Conservation (phyloP, 1,140 invertebrate genomes). For the Tetramorium alpestre region DNA sequence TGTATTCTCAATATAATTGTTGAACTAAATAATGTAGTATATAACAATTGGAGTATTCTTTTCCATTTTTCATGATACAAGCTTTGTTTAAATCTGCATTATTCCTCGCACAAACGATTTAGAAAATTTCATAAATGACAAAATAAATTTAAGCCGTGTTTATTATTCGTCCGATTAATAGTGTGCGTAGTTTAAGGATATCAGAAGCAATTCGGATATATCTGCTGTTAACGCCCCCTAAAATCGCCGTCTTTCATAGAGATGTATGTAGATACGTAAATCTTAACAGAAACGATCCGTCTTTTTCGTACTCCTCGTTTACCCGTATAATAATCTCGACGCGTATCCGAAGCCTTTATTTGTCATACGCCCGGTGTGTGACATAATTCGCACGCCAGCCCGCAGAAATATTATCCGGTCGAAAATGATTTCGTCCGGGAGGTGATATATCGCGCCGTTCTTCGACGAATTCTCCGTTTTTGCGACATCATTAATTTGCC, state of each 20-base stretch:
- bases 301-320: constrained; percentile 20
- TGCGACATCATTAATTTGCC: constrained; percentile 68
- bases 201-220: neutral
- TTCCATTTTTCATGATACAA: neutral
- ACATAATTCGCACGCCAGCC: constrained; percentile 35
- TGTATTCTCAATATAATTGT: neutral
- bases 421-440: constrained; percentile 63
- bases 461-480: constrained; percentile 29
- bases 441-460: constrained; percentile 64
- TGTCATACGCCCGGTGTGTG: constrained; percentile 29
- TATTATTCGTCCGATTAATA: neutral
- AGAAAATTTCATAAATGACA: neutral
- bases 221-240: neutral
- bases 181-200: neutral
- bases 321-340: constrained; percentile 42
- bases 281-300: constrained; percentile 34
- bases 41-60: neutral
- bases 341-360: constrained; percentile 37
- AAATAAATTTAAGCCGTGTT: neutral
- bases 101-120: neutral
- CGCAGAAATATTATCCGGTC: constrained; percentile 62
- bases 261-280: constrained; percentile 23
- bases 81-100: neutral
- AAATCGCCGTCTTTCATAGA: neutral
- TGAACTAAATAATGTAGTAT: neutral